Evolutionary conservation across 1,140 invertebrate genomes (phyloP).

Genomic region (Drosophila athabasca): DNA sequence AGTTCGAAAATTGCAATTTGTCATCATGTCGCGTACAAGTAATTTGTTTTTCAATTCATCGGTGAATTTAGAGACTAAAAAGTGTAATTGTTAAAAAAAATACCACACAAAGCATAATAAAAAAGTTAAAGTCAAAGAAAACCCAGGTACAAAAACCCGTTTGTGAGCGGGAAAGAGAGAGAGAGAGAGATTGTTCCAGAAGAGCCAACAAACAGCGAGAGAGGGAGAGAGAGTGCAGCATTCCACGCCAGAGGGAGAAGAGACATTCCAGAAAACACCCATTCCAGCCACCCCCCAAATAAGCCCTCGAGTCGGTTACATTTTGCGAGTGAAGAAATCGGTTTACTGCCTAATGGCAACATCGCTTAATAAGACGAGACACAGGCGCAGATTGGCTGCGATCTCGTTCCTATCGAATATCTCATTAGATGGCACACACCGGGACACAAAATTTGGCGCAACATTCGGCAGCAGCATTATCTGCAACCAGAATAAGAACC

Average conservation of each 20-base stretch:
- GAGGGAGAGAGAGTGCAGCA: slow-evolving; percentile 29
- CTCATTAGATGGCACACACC: slow-evolving; percentile 95
- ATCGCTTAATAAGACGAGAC: slow-evolving; percentile 84
- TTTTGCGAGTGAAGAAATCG: slow-evolving; percentile 41
- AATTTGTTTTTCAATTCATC: slow-evolving; percentile 63
- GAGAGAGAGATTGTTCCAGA: slow-evolving; percentile 38
- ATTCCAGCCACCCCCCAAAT: slow-evolving; percentile 1
- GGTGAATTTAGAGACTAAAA: slow-evolving; percentile 80
- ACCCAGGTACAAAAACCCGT: slow-evolving; percentile 5
- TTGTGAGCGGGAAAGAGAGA: slow-evolving; percentile 5
- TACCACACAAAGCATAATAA: slow-evolving; percentile 6
- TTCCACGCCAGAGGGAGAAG: slow-evolving; percentile 11
- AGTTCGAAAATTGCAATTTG: slow-evolving; percentile 22
- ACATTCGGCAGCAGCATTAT: slow-evolving; percentile 83
- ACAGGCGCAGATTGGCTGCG: slow-evolving; percentile 91
- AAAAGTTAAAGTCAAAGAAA: slow-evolving; percentile 2
- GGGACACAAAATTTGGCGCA: slow-evolving; percentile 90
- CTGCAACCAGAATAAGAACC: slow-evolving; percentile 58
- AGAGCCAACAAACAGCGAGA: slow-evolving; percentile 8
- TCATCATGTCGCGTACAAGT: slow-evolving; percentile 77
- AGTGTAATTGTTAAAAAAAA: slow-evolving; percentile 70
- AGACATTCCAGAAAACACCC: slow-evolving; percentile 19
- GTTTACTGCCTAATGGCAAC: slow-evolving; percentile 83
- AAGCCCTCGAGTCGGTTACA: slow-evolving; percentile 39
- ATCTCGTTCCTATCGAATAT: slow-evolving; percentile 97